Conservation (phyloP, 2,888 invertebrate genomes). For the Malthinus seriepunctatus region DNA sequence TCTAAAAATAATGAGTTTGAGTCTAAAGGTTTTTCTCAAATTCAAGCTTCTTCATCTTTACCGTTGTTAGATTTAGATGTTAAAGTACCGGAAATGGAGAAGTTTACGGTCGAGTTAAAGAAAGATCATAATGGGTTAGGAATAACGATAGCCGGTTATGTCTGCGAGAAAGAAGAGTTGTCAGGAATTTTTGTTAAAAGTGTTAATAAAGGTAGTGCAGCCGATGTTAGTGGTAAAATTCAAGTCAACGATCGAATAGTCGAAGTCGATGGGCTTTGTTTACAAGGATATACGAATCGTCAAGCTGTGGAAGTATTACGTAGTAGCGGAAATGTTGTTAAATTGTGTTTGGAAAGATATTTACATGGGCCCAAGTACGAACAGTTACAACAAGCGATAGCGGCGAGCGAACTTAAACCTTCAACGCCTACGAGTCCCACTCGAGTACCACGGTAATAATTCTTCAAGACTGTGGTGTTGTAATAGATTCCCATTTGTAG, state of each 20-base stretch:
- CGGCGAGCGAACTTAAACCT: constrained; percentile 74
- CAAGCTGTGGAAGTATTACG: constrained; percentile 96
- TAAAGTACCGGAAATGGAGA: constrained; percentile 87
- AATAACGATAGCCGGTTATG: constrained; percentile 95
- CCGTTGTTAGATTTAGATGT: constrained; percentile 60
- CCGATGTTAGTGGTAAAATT: constrained; percentile 89
- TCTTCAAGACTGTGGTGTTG: constrained; percentile 25
- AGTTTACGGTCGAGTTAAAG: constrained; percentile 89
- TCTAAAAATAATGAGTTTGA: constrained; percentile 37
- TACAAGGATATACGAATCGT: constrained; percentile 96
- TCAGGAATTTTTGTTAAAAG: constrained; percentile 99
- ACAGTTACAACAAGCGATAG: constrained; percentile 84
- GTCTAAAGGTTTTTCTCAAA: constrained; percentile 47
- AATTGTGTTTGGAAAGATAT: constrained; percentile 87
- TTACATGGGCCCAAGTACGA: constrained; percentile 88
- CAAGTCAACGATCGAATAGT: constrained; percentile 98
- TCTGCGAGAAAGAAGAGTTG: constrained; percentile 96
- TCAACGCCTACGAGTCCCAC: constrained; percentile 57
- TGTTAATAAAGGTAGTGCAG: constrained; percentile 94
- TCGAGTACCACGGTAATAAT: constrained; percentile 61
- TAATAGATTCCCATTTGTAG: constrained; percentile 21
- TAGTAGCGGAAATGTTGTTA: constrained; percentile 89
- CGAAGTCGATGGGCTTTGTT: constrained; percentile 92
- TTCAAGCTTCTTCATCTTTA: constrained; percentile 54
- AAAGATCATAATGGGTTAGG: constrained; percentile 94